phyloP scores from a whole-genome alignment of 2,888 invertebrate species.

The Thecophora atra region DNA sequence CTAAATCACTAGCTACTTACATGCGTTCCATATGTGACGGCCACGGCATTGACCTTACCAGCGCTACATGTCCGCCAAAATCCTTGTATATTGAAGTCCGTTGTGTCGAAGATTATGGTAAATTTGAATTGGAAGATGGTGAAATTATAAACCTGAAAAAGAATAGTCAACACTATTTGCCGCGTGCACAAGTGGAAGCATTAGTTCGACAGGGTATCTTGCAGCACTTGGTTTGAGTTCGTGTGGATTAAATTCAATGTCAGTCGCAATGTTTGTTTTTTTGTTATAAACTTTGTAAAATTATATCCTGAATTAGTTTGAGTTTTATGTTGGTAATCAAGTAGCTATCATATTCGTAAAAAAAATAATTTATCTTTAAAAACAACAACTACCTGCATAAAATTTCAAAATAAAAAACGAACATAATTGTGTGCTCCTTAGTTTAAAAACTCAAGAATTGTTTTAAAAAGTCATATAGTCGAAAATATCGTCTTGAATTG shows the following conservation, averaged over 20 bases:
- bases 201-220: conserved; percentile 89
- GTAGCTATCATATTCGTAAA: too few relatives aligned
- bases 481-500: too few relatives aligned
- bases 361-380: too few relatives aligned
- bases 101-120: conserved; percentile 90
- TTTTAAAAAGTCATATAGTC: too few relatives aligned
- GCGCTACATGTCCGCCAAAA: conserved; percentile 90
- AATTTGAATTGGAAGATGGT: conserved; percentile 94
- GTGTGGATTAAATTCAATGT: background rate
- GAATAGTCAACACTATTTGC: conserved; percentile 90
- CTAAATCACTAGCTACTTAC: conserved; percentile 83
- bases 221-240: conserved; percentile 73
- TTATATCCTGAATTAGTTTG: background rate
- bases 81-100: conserved; percentile 91
- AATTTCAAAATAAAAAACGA: background rate
- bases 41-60: conserved; percentile 85
- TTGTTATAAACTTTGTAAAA: background rate
- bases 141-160: conserved; percentile 87
- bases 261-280: too few relatives aligned
- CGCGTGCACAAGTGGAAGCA: conserved; percentile 88
- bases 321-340: background rate
- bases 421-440: background rate
- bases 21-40: conserved; percentile 90
- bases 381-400: too few relatives aligned
- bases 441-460: too few relatives aligned